A percentile compares a stretch with the other conserved stretches of the same genome.
These are phyloP conservation scores for Prosopocoilus inquinatus DNA, from an alignment of 2,888 invertebrate species.

Conservation along the genomic window DNA sequence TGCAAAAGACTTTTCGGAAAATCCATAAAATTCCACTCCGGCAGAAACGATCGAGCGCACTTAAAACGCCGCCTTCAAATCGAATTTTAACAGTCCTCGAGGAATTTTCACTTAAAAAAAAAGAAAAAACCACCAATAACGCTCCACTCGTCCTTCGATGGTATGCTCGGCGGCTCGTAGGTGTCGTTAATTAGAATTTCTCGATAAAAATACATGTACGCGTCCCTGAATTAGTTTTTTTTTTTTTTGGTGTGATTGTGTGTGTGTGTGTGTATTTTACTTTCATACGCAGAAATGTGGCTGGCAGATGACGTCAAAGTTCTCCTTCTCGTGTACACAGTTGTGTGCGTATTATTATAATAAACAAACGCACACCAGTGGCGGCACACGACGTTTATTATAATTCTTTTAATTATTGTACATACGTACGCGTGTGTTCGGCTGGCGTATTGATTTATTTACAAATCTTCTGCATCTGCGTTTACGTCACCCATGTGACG, in stretches of 20 bases:
- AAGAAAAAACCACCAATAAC: background rate
- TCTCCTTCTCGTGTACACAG: background rate
- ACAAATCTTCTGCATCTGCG: conserved; percentile 18
- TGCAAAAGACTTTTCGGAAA: too few species aligned
- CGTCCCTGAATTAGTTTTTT: conserved; percentile 1
- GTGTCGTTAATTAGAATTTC: background rate
- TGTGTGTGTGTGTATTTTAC: too few species aligned
- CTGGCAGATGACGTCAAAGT: background rate
- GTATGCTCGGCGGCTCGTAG: background rate
- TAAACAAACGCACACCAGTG: too few species aligned
- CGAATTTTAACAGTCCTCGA: too few species aligned
- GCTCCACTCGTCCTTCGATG: background rate
- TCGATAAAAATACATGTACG: background rate
- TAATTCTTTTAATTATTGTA: background rate
- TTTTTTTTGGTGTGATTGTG: too few species aligned
- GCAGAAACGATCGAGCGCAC: too few species aligned
- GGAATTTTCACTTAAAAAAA: too few species aligned
- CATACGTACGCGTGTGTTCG: background rate
- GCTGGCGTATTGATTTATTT: conserved; percentile 16
- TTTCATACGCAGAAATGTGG: background rate
- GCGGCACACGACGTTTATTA: too few species aligned
- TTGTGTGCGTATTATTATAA: too few species aligned
- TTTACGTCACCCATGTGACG: conserved; percentile 19
- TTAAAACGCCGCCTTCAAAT: too few species aligned
- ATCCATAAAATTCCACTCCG: too few species aligned